Evolutionary conservation across 2,113 vertebrate genomes (phyloP).

Genomic region (Anthoscopus minutus): DNA sequence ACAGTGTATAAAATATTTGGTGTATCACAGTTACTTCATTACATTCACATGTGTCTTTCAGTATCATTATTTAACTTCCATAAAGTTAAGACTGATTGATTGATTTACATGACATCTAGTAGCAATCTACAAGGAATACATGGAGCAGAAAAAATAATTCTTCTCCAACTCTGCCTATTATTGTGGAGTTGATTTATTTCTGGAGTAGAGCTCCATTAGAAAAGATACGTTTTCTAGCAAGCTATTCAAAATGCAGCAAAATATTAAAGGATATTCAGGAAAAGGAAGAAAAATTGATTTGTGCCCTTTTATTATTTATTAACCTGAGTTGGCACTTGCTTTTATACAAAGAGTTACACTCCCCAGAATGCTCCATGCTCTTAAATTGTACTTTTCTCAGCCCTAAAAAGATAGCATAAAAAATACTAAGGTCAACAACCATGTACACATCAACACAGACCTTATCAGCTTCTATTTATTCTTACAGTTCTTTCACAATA

Average conservation of each 20-base stretch:
- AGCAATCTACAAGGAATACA: neutral
- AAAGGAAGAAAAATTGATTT: neutral
- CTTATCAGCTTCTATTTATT: neutral
- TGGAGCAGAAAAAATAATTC: neutral
- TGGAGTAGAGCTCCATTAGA: neutral
- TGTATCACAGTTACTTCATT: neutral
- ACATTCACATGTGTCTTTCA: neutral
- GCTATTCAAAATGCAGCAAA: neutral
- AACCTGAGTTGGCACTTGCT: neutral
- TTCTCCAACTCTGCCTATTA: neutral
- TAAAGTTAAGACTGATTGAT: neutral
- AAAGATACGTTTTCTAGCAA: neutral
- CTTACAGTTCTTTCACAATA: neutral
- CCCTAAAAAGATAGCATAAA: neutral
- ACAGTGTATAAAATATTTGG: neutral
- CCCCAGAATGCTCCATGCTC: neutral
- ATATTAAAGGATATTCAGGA: neutral
- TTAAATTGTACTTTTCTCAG: neutral
- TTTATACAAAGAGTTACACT: neutral
- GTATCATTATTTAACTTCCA: neutral
- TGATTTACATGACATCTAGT: neutral
- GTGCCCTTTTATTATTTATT: neutral
- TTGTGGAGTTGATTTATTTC: neutral
- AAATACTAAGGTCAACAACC: neutral
- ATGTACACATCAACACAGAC: neutral